Evolutionary conservation across 1,140 invertebrate genomes (phyloP), one percentile per base, ranked within the genome.

Genomic region (Melanaphis sacchari): DNA sequence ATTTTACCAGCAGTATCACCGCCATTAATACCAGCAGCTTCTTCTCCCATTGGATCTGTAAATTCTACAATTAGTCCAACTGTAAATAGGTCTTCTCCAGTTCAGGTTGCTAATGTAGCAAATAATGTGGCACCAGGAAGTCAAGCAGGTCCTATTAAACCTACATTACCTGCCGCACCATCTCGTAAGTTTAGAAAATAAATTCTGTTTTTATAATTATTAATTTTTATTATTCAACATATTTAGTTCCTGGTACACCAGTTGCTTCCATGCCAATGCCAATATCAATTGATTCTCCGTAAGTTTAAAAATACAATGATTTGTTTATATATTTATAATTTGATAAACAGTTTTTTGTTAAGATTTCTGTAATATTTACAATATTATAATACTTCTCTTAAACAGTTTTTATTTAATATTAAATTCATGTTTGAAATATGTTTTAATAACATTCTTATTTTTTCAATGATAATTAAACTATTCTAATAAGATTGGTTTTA

Each of bases 201-300:
- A 82, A 92, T 46, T 40, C 6, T 92, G 43, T 93, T 94, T 94
- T 93, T 52, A 41, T 85, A 90, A 93, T 66, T 94, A 59, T 76
- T 81, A 93, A 91, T 87, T 90, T 76, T 7, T 31, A 59, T 26
- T 93, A 52, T 52, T 66, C 89, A 6, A 36, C 2, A 18, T 76
- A 9, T 76, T 54, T 91, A 66, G 82, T 91, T 84, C 81, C 87
- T 76, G 82, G 38, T 90, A 87, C 81, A 66, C 90, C 94, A 82
- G 94, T 94, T 41, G 94, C 94, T 91, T 94, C 94, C 76, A 94
- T 93, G 91, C 81, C 91, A 85, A 93, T 93, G 91, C 91, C 91
- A 8, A 52, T 93, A 40, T 82, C 91, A 38, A 85, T 93, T 41
- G 91, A 93, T 84, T 93, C 91, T 82, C 91, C 81, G 91, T 93